Percentiles rank a stretch among this genome's conserved stretches.
phyloP scores from a whole-genome alignment of 2,113 vertebrate genomes.

The Canis aureus region DNA sequence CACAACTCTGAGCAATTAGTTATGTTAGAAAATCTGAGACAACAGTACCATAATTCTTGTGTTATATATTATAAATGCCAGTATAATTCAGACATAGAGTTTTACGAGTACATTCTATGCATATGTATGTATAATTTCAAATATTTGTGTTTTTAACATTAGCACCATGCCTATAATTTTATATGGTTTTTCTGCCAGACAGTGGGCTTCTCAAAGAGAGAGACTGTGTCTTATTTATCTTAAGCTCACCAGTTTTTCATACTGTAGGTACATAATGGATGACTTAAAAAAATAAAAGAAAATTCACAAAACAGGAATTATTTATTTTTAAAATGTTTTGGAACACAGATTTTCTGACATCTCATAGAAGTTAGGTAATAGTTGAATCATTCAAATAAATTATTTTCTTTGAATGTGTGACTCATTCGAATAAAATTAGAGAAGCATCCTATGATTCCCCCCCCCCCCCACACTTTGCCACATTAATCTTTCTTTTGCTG shows the following conservation, averaged over 20 bases:
- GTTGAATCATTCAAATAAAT: background rate
- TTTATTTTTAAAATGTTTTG: slow-evolving; percentile 15
- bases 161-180: background rate
- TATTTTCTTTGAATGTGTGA: background rate
- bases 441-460: background rate
- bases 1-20: background rate
- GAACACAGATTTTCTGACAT: background rate
- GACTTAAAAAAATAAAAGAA: background rate
- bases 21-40: background rate
- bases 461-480: background rate
- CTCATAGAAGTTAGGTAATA: background rate
- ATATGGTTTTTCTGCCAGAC: background rate
- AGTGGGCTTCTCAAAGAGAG: background rate
- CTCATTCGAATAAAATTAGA: background rate
- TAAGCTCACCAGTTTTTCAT: background rate
- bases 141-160: background rate
- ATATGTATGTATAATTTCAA: background rate
- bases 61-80: background rate
- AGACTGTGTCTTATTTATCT: background rate
- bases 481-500: background rate
- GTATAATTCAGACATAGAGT: background rate
- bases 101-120: background rate
- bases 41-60: background rate
- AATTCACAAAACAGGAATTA: background rate
- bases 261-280: background rate